Evolutionary conservation across 2,797 vertebrate genomes (phyloP).

Genomic region (Pachyuromys duprasi): DNA sequence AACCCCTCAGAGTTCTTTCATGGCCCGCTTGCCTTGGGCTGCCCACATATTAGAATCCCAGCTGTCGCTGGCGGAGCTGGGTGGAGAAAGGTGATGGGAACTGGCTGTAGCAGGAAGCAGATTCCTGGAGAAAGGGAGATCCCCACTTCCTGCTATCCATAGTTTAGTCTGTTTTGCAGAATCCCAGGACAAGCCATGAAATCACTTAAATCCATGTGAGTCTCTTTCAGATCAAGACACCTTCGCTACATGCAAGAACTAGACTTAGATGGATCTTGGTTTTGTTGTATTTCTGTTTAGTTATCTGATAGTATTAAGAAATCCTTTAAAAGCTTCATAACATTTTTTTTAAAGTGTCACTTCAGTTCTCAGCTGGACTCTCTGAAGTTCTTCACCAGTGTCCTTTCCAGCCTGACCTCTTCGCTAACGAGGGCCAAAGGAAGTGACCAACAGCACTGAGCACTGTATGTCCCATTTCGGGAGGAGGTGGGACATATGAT

Average conservation of each 20-base stretch:
- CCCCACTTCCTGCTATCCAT: neutral
- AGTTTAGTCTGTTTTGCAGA: constrained; percentile 23
- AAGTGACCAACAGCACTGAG: neutral
- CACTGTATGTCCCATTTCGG: neutral
- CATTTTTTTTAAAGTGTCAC: neutral
- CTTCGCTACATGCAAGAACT: neutral
- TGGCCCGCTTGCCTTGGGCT: neutral
- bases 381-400: neutral
- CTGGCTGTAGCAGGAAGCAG: neutral
- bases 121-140: neutral
- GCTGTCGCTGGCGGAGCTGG: neutral
- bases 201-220: neutral
- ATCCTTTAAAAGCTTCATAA: neutral
- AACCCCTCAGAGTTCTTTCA: neutral
- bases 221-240: neutral
- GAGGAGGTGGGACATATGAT: neutral
- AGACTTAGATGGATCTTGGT: neutral
- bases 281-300: constrained; percentile 10
- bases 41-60: neutral
- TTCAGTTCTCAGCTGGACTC: neutral
- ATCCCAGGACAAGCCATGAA: neutral
- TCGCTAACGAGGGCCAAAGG: neutral
- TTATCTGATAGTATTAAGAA: neutral
- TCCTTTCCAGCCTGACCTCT: neutral
- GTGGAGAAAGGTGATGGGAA: constrained; percentile 40